Percentiles rank a stretch among this genome's conserved stretches.
Evolutionary conservation across 2,113 vertebrate genomes (phyloP).

Genomic region (Buteo buteo): DNA sequence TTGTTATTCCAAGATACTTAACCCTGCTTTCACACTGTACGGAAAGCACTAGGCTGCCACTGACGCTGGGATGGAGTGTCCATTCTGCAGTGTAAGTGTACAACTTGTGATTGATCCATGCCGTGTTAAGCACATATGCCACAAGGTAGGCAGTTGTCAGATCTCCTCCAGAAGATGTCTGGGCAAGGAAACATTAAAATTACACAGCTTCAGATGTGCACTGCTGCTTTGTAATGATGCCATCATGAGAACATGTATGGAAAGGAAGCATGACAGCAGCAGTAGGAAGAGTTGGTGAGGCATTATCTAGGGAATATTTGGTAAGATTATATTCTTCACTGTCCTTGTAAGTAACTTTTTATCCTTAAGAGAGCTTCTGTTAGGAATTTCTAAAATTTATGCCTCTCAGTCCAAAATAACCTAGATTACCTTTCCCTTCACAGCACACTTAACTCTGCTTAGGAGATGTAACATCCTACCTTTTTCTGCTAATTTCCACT

Average conservation of each 20-base stretch:
- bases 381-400: background rate
- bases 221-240: background rate
- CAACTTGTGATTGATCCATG: background rate
- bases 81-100: conserved; percentile 80
- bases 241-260: background rate
- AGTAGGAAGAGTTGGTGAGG: background rate
- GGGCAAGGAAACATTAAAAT: background rate
- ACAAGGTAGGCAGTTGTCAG: background rate
- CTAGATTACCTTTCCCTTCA: background rate
- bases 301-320: background rate
- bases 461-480: background rate
- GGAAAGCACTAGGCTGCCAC: conserved; percentile 84
- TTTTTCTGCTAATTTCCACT: background rate
- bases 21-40: conserved; percentile 91
- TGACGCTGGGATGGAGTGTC: conserved; percentile 82
- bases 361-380: background rate
- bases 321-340: background rate
- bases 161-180: background rate
- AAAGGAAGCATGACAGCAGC: background rate
- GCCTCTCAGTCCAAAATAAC: background rate
- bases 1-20: conserved; percentile 92
- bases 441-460: background rate
- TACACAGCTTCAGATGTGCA: background rate
- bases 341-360: background rate
- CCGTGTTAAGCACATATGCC: background rate